These are phyloP conservation scores for Rhizoglyphus robini DNA, from an alignment of 1,140 invertebrate species.

Conservation along the genomic window DNA sequence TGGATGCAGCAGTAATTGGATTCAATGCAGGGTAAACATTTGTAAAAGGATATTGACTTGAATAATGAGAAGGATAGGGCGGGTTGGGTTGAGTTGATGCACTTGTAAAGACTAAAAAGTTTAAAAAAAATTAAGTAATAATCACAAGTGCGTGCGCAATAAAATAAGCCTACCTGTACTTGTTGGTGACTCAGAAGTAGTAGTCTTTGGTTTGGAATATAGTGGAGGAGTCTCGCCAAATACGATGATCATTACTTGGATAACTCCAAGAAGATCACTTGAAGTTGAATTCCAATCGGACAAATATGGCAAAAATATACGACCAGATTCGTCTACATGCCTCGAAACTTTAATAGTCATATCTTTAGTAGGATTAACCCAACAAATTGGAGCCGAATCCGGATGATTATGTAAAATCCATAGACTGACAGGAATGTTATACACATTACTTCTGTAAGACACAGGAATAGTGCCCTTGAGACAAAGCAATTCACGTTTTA, in stretches of 20 bases:
- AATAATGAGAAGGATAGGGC: neutral
- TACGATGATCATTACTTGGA: conserved; percentile 77
- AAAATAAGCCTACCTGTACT: neutral
- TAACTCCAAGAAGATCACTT: conserved; percentile 59
- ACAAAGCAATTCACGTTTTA: conserved; percentile 60
- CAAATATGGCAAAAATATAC: conserved; percentile 90
- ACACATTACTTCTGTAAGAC: conserved; percentile 66
- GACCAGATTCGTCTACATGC: conserved; percentile 87
- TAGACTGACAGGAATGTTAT: conserved; percentile 93
- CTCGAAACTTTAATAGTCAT: conserved; percentile 92
- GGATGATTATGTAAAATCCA: conserved; percentile 96
- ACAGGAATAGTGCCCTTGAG: conserved; percentile 86
- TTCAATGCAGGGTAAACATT: neutral
- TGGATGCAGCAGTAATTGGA: neutral
- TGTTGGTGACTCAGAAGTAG: conserved; percentile 22
- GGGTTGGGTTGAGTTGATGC: neutral
- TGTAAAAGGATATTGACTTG: conserved; percentile 1
- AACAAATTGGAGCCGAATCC: conserved; percentile 91
- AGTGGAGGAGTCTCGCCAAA: conserved; percentile 94
- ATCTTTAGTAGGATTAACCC: conserved; percentile 81
- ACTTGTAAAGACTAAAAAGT: neutral
- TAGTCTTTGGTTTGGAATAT: conserved; percentile 41
- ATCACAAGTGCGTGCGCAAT: neutral
- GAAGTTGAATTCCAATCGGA: conserved; percentile 77
- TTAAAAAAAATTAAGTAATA: neutral